Base-by-base conservation (phyloP, 1,140 invertebrate genomes). In the Metaphire vulgaris region DNA sequence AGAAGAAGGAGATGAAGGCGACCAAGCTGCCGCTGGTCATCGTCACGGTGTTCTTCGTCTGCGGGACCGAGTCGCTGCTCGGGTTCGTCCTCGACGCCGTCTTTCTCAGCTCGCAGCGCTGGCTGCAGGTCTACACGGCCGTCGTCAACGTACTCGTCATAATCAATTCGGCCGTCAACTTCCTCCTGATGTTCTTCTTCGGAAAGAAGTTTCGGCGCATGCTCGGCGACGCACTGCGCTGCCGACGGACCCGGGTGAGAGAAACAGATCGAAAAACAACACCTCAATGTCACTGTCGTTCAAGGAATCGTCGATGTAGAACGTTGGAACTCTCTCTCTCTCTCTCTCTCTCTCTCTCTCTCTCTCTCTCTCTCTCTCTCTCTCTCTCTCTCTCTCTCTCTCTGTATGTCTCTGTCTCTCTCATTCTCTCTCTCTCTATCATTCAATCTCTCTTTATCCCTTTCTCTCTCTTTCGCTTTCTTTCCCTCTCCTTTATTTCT, bases 1-100 rank as follows among this genome's bases (percentile, higher is more conserved):
- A 73, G 64, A 72, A 73, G 65, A 28, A n/a, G n/a, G 75, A 76
- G 28, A 6, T 76, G 2, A 76, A 76, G 29, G 70, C 75, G 1
- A 73, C 75, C 0, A 67, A 56, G 70, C 75, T 76, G 31, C 75
- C 75, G 1, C 75, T 76, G 16, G 34, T 76, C 21, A 76, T 76
- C 33, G 75, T 76, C 2, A 21, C 34, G 15, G 75, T 76, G 33
- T 76, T 67, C 56, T 76, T 76, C 75, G 71, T 76, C 69, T 76
- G 69, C 70, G 75, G 41, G 1, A 76, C 75, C 21, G 31, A 76
- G 32, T 76, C 75, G 14, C 41, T 76, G 21, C n/a, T 76, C 31
- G 33, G 71, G 16, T 76, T 76, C 71, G n/a, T 73, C 21, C 70
- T 76, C 0, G 75, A 76, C 56, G 75, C 75, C 29, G 64, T 76